These are phyloP conservation scores for Phylloscopus trochiloides DNA, from an alignment of 2,113 vertebrate genomes.

Conservation along the genomic window DNA sequence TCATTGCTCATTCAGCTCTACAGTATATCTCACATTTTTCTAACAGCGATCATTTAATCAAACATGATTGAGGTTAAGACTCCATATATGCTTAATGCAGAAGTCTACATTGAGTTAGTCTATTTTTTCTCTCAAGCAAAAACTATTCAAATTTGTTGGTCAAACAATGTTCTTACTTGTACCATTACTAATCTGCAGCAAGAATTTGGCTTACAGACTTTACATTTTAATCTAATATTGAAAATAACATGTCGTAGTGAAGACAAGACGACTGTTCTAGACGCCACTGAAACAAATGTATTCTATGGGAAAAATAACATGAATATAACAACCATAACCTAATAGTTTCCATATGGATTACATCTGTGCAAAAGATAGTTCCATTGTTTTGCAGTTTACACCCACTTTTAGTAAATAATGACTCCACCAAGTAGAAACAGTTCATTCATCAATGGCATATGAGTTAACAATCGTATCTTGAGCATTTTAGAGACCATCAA, in stretches of 20 bases:
- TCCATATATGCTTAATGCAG: background rate
- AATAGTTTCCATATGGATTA: background rate
- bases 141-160: background rate
- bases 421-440: background rate
- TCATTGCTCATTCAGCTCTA: background rate
- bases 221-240: background rate
- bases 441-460: background rate
- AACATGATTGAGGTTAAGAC: background rate
- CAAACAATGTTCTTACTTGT: background rate
- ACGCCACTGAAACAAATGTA: background rate
- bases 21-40: background rate
- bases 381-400: background rate
- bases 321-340: background rate
- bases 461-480: background rate
- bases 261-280: background rate
- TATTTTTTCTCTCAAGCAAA: background rate
- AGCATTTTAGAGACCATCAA: background rate
- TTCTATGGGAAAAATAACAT: background rate
- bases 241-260: background rate
- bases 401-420: background rate
- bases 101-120: background rate
- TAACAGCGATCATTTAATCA: background rate
- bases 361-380: background rate
- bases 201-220: background rate
- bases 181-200: background rate